These are phyloP conservation scores for Drosophila kanapiae DNA, from an alignment of 1,140 invertebrate genomes.

Conservation along the genomic window DNA sequence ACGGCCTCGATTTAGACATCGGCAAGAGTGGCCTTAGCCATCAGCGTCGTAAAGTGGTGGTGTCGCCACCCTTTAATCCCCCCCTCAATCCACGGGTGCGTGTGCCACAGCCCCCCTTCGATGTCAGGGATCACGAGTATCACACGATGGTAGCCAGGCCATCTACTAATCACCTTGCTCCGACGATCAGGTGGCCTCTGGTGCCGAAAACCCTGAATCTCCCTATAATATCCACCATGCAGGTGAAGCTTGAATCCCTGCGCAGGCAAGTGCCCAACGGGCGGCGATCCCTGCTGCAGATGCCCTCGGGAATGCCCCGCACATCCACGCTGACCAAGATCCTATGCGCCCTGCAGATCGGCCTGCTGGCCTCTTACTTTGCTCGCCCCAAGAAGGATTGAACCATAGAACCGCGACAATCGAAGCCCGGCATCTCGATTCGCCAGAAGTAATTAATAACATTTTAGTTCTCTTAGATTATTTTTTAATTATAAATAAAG, in stretches of 20 bases:
- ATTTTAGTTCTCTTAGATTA: not conserved
- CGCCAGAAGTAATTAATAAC: not conserved
- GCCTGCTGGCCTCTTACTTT: conserved; percentile 47
- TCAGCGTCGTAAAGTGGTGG: conserved; percentile 22
- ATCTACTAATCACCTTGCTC: conserved; percentile 3
- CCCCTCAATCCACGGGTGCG: conserved; percentile 66
- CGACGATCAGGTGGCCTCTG: not conserved
- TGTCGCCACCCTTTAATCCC: conserved; percentile 46
- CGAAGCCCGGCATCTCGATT: not conserved
- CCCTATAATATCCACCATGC: not conserved
- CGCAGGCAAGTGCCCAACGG: not conserved
- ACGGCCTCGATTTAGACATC: not conserved
- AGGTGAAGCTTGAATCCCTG: conserved; percentile 3
- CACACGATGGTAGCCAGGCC: conserved; percentile 43
- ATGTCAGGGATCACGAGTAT: conserved; percentile 64
- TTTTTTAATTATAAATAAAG: conserved; percentile 14
- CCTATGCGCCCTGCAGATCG: conserved; percentile 55
- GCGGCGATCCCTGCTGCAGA: conserved; percentile 3
- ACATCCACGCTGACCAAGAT: conserved; percentile 29
- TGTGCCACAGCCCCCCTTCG: conserved; percentile 63
- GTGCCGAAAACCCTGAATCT: not conserved
- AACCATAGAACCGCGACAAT: not conserved
- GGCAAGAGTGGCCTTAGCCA: not conserved
- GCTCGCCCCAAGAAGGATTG: conserved; percentile 26
- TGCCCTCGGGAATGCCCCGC: conserved; percentile 34